These are phyloP conservation scores for Phrynosoma blainvillii DNA, from an alignment of 2,113 vertebrate species.

Conservation along the genomic window DNA sequence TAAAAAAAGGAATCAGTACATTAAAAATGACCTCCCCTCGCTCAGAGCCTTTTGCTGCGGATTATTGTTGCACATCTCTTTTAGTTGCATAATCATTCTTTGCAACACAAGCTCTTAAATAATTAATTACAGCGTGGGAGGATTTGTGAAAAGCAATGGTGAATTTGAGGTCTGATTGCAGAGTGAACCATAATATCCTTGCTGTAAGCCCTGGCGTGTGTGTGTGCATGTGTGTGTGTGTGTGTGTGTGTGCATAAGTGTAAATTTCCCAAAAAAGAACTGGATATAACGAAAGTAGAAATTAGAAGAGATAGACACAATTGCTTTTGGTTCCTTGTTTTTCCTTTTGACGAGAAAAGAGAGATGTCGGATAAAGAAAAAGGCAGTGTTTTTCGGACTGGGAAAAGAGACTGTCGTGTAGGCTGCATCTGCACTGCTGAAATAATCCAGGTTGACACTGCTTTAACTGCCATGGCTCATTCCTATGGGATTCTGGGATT, in stretches of 20 bases:
- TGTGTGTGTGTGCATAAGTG: neutral
- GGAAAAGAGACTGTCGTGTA: neutral
- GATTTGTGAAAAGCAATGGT: conserved; percentile 36
- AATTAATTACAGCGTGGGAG: conserved; percentile 60
- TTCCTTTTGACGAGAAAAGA: neutral
- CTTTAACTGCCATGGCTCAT: too few relatives aligned
- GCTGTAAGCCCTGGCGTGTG: neutral
- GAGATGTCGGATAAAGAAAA: neutral
- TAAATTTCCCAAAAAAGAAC: neutral
- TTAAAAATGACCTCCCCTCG: too few relatives aligned
- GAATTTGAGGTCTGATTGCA: conserved; percentile 39
- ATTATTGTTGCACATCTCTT: conserved; percentile 19
- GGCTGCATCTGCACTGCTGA: too few relatives aligned
- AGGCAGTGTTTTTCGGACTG: neutral
- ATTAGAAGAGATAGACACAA: too few relatives aligned
- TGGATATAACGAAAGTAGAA: neutral
- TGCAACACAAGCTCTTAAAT: conserved; percentile 50
- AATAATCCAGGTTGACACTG: too few relatives aligned
- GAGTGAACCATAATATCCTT: neutral
- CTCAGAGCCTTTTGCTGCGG: neutral
- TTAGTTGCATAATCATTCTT: conserved; percentile 50
- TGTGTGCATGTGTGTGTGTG: too few relatives aligned
- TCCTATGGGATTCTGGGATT: too few relatives aligned
- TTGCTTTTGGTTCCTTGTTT: neutral
- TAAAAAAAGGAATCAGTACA: too few relatives aligned